These are phyloP conservation scores for Malacosoma neustria DNA, from an alignment of 2,888 invertebrate species.

Conservation along the genomic window DNA sequence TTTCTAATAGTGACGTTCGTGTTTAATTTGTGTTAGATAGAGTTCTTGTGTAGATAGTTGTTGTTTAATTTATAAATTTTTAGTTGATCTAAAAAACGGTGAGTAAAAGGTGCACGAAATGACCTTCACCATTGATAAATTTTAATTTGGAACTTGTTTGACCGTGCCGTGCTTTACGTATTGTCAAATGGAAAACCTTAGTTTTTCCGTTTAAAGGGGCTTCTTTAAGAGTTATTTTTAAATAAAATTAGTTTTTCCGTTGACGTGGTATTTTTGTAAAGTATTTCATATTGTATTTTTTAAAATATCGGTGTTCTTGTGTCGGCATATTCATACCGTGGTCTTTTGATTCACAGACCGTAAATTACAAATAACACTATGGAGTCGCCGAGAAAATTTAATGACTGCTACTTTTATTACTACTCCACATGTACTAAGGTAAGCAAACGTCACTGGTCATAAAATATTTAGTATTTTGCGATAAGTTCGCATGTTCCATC, in stretches of 20 bases:
- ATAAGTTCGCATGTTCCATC: too few species aligned
- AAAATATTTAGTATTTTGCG: slow-evolving; percentile 13
- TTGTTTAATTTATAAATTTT: slow-evolving; percentile 64
- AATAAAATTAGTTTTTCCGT: slow-evolving; percentile 15
- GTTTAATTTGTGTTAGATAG: slow-evolving; percentile 61
- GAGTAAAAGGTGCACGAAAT: slow-evolving; percentile 34
- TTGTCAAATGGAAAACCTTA: slow-evolving; percentile 59
- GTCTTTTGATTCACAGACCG: slow-evolving; percentile 48
- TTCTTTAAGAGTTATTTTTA: slow-evolving; percentile 29
- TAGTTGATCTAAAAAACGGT: slow-evolving; percentile 53
- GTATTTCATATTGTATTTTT: slow-evolving; percentile 15
- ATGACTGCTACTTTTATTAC: slow-evolving; percentile 93
- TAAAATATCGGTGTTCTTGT: slow-evolving; percentile 16
- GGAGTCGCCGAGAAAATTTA: slow-evolving; percentile 84
- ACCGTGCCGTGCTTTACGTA: slow-evolving; percentile 53
- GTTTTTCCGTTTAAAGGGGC: slow-evolving; percentile 30
- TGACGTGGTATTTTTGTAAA: slow-evolving; percentile 22
- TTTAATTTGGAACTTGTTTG: slow-evolving; percentile 44
- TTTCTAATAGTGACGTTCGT: slow-evolving; percentile 63
- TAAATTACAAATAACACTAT: slow-evolving; percentile 61
- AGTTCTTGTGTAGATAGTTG: slow-evolving; percentile 55
- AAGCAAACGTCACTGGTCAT: slow-evolving; percentile 22
- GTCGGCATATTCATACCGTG: slow-evolving; percentile 25
- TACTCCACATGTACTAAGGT: slow-evolving; percentile 92
- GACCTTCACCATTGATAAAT: slow-evolving; percentile 29